Conservation (phyloP, 2,888 invertebrate species). For the Sisyra nigra region DNA sequence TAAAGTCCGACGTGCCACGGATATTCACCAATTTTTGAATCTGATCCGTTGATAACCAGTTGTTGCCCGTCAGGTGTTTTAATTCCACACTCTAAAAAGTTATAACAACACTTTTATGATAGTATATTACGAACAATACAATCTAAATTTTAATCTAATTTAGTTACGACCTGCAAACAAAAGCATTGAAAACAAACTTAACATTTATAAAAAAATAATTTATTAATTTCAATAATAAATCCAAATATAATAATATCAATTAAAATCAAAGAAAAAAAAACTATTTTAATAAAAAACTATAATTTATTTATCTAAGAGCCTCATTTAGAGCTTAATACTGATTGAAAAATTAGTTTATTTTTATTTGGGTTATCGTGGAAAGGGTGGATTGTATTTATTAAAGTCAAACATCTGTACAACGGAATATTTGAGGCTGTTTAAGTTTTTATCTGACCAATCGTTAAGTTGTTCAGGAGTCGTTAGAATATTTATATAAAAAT, state of each 20-base stretch:
- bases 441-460: too few species aligned
- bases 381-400: background rate
- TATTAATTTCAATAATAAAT: background rate
- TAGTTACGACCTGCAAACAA: too few species aligned
- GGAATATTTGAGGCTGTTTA: background rate
- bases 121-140: background rate
- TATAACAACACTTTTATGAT: background rate
- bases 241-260: background rate
- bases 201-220: background rate
- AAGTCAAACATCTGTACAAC: background rate
- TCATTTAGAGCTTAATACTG: too few species aligned
- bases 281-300: too few species aligned
- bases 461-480: too few species aligned
- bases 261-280: background rate
- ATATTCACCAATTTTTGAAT: slow-evolving; percentile 18
- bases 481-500: background rate
- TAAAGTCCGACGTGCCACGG: slow-evolving; percentile 24
- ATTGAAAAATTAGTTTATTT: too few species aligned
- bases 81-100: slow-evolving; percentile 20
- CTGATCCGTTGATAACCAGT: slow-evolving; percentile 18
- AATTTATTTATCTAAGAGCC: too few species aligned
- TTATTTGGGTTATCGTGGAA: too few species aligned
- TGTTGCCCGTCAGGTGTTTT: slow-evolving; percentile 16
- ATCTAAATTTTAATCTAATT: too few species aligned
- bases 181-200: background rate